Conservation (phyloP, 2,113 vertebrate species). For the Coracopsis vasa region DNA sequence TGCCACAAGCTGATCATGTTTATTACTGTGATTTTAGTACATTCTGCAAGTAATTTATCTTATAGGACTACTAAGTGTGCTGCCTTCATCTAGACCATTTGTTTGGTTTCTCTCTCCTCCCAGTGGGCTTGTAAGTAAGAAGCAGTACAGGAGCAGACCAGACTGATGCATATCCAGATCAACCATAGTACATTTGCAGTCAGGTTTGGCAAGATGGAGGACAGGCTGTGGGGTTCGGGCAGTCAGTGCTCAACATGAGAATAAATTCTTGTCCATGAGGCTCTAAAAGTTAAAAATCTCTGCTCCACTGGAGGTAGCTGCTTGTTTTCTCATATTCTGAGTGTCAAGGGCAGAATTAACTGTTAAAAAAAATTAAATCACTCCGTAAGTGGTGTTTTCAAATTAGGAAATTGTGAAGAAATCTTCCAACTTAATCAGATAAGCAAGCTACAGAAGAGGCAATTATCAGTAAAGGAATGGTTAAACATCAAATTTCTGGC, state of each 20-base stretch:
- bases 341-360: background rate
- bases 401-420: background rate
- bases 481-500: background rate
- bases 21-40: background rate
- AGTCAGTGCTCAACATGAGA: background rate
- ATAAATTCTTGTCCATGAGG: background rate
- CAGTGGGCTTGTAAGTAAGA: fast-evolving
- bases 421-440: background rate
- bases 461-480: background rate
- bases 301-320: background rate
- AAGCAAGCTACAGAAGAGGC: background rate
- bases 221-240: background rate
- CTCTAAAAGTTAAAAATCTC: background rate
- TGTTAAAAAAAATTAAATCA: background rate
- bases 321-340: background rate
- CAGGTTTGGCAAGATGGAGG: background rate
- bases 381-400: background rate
- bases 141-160: background rate
- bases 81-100: background rate
- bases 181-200: background rate
- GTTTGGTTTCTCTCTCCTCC: background rate
- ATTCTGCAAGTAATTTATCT: background rate
- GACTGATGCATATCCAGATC: background rate
- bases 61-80: background rate
- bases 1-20: background rate